Base-by-base conservation (phyloP, 2,888 invertebrate genomes). In the Pseudococcus longispinus region DNA sequence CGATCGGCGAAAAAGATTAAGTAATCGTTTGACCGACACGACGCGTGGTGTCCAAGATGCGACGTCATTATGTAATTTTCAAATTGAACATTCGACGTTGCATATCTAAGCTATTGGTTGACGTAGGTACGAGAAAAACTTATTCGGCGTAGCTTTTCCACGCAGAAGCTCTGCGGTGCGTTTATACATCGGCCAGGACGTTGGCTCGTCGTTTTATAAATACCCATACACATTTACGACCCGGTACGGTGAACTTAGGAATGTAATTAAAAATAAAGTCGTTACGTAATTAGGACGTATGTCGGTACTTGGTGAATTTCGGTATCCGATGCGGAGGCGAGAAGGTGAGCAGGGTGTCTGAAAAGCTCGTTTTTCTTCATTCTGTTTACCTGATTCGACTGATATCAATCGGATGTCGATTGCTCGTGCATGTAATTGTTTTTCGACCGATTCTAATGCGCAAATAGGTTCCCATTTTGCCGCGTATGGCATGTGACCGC, bases 371-470 rank as follows among this genome's bases (percentile, higher is more conserved):
- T 51, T 51, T 51, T 51, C n/a, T 51, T n/a, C 23, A 65, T 74
- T 74, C 18, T 74, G 74, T 74, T 74, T 74, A 74, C 74, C 74
- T 37, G 74, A 74, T 37, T 74, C 3, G 37, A 4, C 18, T 18
- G 9, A 29, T 70, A 11, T 74, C 32, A 74, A 15, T n/a, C 9
- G n/a, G 13, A 32, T 15, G 74, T 74, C 32, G 74, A n/a, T 74
- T 74, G 74, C 74, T 74, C 74, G 74, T 74, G 74, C 37, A 74
- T 74, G 74, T 74, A 74, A 74, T 74, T 74, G 37, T 74, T 74
- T 74, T 74, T 74, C 74, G 74, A 74, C 74, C 74, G n/a, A 74
- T 74, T 32, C 74, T 32, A 74, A 74, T 74, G 74, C 74, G 74
- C 74, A 74, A 8, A 74, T 74, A 32, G 37, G n/a, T n/a, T 74